Evolutionary conservation across 2,797 vertebrate species (phyloP).

Genomic region (Sylvilagus floridanus): DNA sequence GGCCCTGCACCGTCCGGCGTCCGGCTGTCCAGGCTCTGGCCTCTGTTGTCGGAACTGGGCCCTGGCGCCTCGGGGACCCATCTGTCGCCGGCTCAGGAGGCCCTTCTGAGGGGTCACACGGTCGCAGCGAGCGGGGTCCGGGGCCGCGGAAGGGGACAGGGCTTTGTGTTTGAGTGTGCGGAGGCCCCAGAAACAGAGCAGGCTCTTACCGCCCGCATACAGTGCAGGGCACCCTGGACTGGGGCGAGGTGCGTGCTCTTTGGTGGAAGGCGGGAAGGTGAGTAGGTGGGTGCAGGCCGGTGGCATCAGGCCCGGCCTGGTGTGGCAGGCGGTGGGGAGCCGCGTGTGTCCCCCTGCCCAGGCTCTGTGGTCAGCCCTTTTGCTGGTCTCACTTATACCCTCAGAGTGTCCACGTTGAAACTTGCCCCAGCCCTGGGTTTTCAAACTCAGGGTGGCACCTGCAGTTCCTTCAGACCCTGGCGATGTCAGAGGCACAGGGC

Average conservation of each 20-base stretch:
- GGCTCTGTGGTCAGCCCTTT: not conserved
- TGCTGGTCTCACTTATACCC: not conserved
- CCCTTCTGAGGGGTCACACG: rapidly evolving
- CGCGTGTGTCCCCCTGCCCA: rapidly evolving
- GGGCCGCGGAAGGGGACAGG: not conserved
- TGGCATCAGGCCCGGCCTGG: not conserved
- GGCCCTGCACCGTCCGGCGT: not conserved
- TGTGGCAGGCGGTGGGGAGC: rapidly evolving
- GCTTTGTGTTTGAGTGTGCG: not conserved
- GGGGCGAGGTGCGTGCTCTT: not conserved
- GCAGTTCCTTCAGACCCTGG: not conserved
- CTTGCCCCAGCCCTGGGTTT: not conserved
- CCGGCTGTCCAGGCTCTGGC: rapidly evolving
- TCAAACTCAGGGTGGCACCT: not conserved
- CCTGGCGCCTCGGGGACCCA: too few species aligned
- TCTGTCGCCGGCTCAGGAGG: not conserved
- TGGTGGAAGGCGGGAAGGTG: not conserved
- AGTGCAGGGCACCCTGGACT: not conserved
- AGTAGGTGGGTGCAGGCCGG: rapidly evolving
- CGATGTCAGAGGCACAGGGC: not conserved
- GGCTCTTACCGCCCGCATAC: too few species aligned
- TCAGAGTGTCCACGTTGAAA: not conserved
- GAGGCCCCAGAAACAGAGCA: rapidly evolving
- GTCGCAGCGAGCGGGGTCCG: not conserved
- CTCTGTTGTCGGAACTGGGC: not conserved